Evolutionary conservation across 2,888 invertebrate genomes (phyloP), one percentile per base, ranked within the genome.

Genomic region (Drosophila ochracea): DNA sequence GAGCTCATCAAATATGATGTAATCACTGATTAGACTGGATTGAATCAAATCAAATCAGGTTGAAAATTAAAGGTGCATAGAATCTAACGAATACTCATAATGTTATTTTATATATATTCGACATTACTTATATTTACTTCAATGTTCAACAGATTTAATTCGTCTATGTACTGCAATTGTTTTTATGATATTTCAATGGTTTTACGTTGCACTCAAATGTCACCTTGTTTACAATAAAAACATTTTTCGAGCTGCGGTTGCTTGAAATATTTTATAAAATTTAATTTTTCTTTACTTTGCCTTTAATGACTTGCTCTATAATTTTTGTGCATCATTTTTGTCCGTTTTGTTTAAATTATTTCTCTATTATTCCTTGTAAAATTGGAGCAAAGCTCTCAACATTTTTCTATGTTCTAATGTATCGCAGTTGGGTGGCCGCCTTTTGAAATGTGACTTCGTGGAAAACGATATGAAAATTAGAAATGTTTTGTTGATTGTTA

Each of bases 311-410:
- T 49, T 37, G 58, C 28, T 55, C 37, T 19, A 33, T 33, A 66
- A 73, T 47, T 33, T 62, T 53, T 73, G 52, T 11, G 10, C n/a
- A 60, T 13, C 10, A 39, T 60, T 54, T 71, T 76, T 52, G 76
- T 30, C 31, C 68, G 65, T 53, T 67, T 72, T 59, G 60, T 55
- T 54, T 59, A 66, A 67, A 73, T 78, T 52, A 76, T 75, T 79
- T 75, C 71, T 72, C 55, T 47, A 39, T 28, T 66, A 69, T 76
- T 73, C 61, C 73, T 73, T 72, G 68, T 60, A 60, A 83, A 89
- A 76, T 70, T 86, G 72, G 87, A 89, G 68, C 89, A 84, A 86
- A 87, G 84, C 89, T 89, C 73, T 86, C 68, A 68, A 77, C 65
- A 64, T 69, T 77, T 72, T 72, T 72, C 59, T 53, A 43, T 76